Base-by-base conservation (phyloP, 2,113 vertebrate genomes). In the Oreochromis tanganicae region DNA sequence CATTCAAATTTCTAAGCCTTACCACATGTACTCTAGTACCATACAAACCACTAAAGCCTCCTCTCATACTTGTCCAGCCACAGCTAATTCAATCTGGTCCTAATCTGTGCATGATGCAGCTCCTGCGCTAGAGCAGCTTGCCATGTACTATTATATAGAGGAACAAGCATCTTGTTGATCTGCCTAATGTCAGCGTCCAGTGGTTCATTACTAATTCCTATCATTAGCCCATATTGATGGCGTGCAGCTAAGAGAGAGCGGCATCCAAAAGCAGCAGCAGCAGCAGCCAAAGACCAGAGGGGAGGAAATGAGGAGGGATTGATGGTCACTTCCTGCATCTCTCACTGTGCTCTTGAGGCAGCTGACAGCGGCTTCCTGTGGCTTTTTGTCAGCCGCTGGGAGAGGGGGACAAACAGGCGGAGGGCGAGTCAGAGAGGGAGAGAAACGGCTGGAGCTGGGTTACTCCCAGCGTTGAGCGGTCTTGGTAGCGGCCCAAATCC, bases 291-390 rank as follows among this genome's bases (percentile, higher is more conserved):
- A 48, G 92, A 91, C 34, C 89, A 89, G 90, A 93, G 84, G 21
- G 34, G 93, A 89, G 94, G 94, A 94, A 94, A 95, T 92, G 91
- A 96, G 92, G 87, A 91, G 89, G 92, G 95, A 96, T 95, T 94
- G 93, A 95, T 92, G 91, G 95, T 92, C 71, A 93, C 94, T 96
- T 97, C 95, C 96, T 96, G 94, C 91, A 90, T 92, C 88, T 84
- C 86, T 93, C 91, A 90, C 93, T 54, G 66, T 81, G 89, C 87
- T 94, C 89, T 89, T 55, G 80, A 89, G n/a, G 94, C 92, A 79
- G 93, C 88, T 93, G 91, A 94, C 93, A 92, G 94, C 46, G 17
- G 92, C 93, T 96, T 96, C 94, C 96, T 96, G 94, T 93, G 90
- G 94, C 90, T 90, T 84, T 92, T 84, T 92, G 92, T 94, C 82